phyloP scores from a whole-genome alignment of 2,113 vertebrate genomes.

The Grallaria varia region DNA sequence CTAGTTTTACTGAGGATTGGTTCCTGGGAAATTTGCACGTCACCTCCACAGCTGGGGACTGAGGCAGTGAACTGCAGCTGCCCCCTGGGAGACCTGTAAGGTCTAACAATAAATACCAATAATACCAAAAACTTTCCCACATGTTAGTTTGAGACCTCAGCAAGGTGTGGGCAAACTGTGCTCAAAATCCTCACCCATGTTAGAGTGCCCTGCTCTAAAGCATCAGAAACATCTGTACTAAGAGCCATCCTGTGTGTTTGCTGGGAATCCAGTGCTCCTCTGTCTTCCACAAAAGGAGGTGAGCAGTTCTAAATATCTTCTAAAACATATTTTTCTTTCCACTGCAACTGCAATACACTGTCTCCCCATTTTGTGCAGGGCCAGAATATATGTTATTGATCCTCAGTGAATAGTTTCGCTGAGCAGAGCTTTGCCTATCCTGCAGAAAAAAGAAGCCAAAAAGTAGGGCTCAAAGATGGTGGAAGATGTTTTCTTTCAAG shows the following conservation, averaged over 20 bases:
- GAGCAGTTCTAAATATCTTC: neutral
- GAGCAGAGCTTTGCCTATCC: neutral
- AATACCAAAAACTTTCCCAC: neutral
- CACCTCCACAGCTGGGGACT: neutral
- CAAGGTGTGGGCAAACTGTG: neutral
- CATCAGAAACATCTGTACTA: neutral
- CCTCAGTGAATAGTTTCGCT: neutral
- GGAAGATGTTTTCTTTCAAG: neutral
- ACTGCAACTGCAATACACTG: neutral
- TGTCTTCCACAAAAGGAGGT: neutral
- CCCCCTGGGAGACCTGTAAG: neutral
- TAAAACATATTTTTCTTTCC: constrained; percentile 19
- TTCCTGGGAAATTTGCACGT: neutral
- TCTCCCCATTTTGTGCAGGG: neutral
- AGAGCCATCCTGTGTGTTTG: neutral
- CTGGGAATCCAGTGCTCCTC: neutral
- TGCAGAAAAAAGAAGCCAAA: neutral
- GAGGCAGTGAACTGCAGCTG: neutral
- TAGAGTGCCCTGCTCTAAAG: neutral
- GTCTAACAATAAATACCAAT: neutral
- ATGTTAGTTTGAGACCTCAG: neutral
- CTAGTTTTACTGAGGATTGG: neutral
- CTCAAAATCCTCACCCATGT: neutral
- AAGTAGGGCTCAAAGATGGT: neutral
- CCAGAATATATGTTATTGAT: neutral